These are phyloP conservation scores for Thereva unica DNA, from an alignment of 2,888 invertebrate genomes.

Conservation along the genomic window DNA sequence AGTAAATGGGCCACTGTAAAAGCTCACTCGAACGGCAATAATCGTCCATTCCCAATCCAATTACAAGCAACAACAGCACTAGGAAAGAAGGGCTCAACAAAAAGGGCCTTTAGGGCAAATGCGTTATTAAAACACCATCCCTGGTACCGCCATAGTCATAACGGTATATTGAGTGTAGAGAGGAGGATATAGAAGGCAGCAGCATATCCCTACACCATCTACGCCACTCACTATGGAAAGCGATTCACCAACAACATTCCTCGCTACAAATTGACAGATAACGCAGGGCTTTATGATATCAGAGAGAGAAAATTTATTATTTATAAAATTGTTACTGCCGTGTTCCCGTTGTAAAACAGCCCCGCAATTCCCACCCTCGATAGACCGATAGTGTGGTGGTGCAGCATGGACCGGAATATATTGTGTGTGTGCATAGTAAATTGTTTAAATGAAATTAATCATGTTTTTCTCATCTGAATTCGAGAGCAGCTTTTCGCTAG, in stretches of 20 bases:
- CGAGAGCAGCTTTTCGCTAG: too few species aligned
- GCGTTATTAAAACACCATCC: conserved; percentile 33
- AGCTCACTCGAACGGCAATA: conserved; percentile 34
- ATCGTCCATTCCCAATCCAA: conserved; percentile 36
- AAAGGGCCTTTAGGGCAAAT: conserved; percentile 30
- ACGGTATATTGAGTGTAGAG: not conserved
- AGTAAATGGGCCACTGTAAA: conserved; percentile 34
- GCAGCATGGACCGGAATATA: not conserved
- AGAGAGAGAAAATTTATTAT: conserved; percentile 34
- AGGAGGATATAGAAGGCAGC: not conserved
- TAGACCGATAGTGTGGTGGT: too few species aligned
- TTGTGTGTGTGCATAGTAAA: conserved; percentile 9
- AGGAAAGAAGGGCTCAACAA: conserved; percentile 23
- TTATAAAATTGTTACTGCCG: conserved; percentile 26
- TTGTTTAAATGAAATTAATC: too few species aligned
- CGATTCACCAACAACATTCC: conserved; percentile 26
- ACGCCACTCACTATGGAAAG: not conserved
- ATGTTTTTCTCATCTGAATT: too few species aligned
- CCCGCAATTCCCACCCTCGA: not conserved
- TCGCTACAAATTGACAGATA: conserved; percentile 35
- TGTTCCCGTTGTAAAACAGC: not conserved
- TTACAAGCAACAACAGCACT: conserved; percentile 29
- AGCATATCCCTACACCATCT: conserved; percentile 22
- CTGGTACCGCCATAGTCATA: conserved; percentile 3
- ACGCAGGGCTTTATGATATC: conserved; percentile 15